phyloP scores from a whole-genome alignment of 1,140 invertebrate species.

The Leptinotarsa undecemlineata region DNA sequence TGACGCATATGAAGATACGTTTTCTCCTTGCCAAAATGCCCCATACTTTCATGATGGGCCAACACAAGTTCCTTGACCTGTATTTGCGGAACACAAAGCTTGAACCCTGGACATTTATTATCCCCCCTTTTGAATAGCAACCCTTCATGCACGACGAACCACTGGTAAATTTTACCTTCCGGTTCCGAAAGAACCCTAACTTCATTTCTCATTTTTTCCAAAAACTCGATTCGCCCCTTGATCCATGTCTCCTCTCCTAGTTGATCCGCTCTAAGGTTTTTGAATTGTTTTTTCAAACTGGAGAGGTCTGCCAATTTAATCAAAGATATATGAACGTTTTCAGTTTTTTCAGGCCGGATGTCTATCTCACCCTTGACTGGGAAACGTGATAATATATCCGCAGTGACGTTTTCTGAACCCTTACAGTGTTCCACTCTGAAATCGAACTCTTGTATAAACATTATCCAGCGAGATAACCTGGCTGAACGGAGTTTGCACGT shows the following conservation, averaged over 20 bases:
- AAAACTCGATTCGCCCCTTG: background rate
- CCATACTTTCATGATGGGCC: conserved; percentile 12
- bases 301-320: background rate
- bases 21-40: conserved; percentile 20
- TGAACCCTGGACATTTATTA: background rate
- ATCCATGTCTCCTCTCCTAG: background rate
- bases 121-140: background rate
- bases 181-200: background rate
- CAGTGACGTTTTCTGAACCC: background rate
- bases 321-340: conserved; percentile 1
- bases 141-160: background rate
- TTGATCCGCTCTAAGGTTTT: background rate
- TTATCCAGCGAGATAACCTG: conserved; percentile 8
- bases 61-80: background rate
- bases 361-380: background rate
- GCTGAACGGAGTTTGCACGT: background rate
- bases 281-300: conserved; percentile 9
- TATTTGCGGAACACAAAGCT: background rate
- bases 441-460: conserved; percentile 15
- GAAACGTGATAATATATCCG: background rate
- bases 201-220: background rate
- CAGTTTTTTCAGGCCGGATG: too few relatives aligned
- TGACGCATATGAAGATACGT: conserved; percentile 10
- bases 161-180: background rate
- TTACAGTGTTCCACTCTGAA: background rate